phyloP scores from a whole-genome alignment of 2,113 vertebrate species.

The Ictidomys tridecemlineatus region DNA sequence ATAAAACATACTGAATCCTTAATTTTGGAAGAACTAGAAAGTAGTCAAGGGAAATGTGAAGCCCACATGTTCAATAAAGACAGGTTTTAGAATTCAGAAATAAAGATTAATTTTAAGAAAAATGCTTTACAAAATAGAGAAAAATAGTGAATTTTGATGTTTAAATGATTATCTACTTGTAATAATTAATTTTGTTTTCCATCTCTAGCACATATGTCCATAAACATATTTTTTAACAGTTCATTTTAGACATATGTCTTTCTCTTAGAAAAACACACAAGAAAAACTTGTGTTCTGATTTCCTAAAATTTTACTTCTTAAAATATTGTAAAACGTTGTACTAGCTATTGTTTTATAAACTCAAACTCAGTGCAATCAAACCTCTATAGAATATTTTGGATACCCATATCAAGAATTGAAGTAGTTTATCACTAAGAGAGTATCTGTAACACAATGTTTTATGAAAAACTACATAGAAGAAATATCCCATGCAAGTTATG shows the following conservation, averaged over 20 bases:
- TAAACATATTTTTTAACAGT: background rate
- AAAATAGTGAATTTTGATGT: background rate
- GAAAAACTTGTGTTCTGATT: background rate
- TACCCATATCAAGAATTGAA: background rate
- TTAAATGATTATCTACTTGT: background rate
- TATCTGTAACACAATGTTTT: background rate
- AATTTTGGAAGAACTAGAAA: background rate
- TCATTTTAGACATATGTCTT: background rate
- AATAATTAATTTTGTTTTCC: background rate
- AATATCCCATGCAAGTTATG: fast-evolving
- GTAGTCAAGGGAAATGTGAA: background rate
- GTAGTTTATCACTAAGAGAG: background rate
- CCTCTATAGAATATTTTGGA: background rate
- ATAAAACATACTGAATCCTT: background rate
- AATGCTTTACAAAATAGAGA: background rate
- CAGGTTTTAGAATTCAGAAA: background rate
- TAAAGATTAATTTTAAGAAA: background rate
- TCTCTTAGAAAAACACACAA: background rate
- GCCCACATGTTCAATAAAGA: background rate
- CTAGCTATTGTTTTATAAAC: background rate
- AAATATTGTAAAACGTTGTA: background rate
- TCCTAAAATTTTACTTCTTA: background rate
- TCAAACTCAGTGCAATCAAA: background rate
- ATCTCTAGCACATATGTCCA: background rate
- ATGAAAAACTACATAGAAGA: background rate